Conservation (phyloP, 2,113 vertebrate species). For the Mugil cephalus region DNA sequence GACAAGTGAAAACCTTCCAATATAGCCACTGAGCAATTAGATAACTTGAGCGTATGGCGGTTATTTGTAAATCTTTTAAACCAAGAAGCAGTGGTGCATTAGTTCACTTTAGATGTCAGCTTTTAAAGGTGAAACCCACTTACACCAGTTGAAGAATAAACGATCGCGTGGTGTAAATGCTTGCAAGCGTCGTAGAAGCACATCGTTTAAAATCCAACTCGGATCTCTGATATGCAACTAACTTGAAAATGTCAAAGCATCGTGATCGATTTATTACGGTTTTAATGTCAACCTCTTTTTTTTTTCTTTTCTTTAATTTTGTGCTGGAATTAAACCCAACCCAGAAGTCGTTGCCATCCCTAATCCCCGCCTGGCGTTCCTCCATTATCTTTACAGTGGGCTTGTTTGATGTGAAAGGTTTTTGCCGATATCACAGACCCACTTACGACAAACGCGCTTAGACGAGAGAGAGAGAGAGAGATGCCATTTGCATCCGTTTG, state of each 20-base stretch:
- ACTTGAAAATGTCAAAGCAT: conserved; percentile 41
- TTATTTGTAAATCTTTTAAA: not conserved
- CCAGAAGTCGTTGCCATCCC: conserved; percentile 9
- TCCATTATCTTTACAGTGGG: conserved; percentile 26
- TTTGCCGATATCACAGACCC: conserved; percentile 23
- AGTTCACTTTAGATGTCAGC: not conserved
- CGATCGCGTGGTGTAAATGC: not conserved
- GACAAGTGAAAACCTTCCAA: conserved; percentile 6
- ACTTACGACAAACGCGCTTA: conserved; percentile 43
- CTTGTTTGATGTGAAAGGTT: conserved; percentile 58
- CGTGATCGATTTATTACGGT: conserved; percentile 16
- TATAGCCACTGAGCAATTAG: not conserved
- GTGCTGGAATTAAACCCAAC: conserved; percentile 24
- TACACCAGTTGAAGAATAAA: conserved; percentile 5
- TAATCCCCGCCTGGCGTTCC: conserved; percentile 33
- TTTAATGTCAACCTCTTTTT: conserved; percentile 12
- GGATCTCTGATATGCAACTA: conserved; percentile 1
- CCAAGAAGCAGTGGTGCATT: not conserved
- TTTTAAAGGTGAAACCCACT: conserved; percentile 16
- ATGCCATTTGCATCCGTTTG: conserved; percentile 59
- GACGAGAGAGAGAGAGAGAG: conserved; percentile 9
- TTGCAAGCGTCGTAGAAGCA: conserved; percentile 5
- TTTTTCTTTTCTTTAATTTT: not conserved
- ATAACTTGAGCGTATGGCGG: not conserved
- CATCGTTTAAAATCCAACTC: conserved; percentile 4